Evolutionary conservation across 2,888 invertebrate genomes (phyloP).

Genomic region (Nomada lathburiana): DNA sequence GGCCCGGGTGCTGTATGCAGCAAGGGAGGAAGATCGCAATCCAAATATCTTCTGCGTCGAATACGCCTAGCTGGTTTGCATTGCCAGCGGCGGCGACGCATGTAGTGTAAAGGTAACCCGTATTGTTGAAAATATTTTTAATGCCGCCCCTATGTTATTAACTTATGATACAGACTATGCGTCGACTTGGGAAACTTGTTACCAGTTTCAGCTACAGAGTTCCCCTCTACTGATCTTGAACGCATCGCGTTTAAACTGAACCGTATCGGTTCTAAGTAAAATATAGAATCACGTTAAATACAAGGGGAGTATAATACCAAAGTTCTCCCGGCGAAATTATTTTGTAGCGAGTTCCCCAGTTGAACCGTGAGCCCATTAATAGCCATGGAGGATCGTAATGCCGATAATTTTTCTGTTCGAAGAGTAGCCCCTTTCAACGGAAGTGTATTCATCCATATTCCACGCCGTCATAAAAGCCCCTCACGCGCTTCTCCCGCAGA

Average conservation of each 20-base stretch:
- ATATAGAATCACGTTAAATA: too few relatives aligned
- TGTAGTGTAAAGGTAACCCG: not conserved
- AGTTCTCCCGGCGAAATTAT: constrained; percentile 1
- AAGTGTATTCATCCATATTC: constrained; percentile 71
- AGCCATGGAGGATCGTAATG: constrained; percentile 43
- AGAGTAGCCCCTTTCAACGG: constrained; percentile 46
- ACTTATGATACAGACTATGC: too few relatives aligned
- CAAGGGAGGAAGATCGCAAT: constrained; percentile 63
- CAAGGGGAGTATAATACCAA: too few relatives aligned
- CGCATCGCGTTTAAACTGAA: too few relatives aligned
- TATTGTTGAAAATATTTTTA: constrained; percentile 38
- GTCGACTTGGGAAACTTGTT: not conserved
- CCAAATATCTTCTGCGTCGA: constrained; percentile 57
- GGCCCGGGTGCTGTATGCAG: constrained; percentile 20
- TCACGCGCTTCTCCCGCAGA: constrained; percentile 60
- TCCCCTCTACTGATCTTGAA: too few relatives aligned
- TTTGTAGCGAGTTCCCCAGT: not conserved
- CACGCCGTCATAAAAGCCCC: constrained; percentile 63
- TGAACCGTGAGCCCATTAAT: constrained; percentile 45
- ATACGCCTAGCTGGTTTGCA: not conserved
- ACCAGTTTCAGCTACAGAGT: not conserved
- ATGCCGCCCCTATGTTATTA: not conserved
- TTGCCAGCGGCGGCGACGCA: not conserved
- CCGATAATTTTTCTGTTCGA: constrained; percentile 61
- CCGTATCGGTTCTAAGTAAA: too few relatives aligned